Evolutionary conservation across 2,113 vertebrate species (phyloP), one percentile per base, ranked within the genome.

Genomic region (Falco punctatus): DNA sequence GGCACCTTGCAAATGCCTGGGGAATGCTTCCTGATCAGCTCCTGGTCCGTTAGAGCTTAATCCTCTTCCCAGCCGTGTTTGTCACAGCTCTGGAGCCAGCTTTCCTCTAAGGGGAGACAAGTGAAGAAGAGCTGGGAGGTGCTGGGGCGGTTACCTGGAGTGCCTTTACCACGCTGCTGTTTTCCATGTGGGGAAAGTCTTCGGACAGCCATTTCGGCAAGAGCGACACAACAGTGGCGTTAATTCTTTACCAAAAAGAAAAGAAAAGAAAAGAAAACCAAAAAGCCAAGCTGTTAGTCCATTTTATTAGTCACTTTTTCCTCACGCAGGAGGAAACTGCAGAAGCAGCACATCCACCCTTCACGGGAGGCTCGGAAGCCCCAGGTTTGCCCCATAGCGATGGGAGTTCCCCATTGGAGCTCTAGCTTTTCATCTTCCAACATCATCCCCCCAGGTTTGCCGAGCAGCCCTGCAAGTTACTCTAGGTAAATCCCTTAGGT

Each of bases 121-220:
- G 38, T 2, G 44, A 44, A 79, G 81, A 46, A 19, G 28, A 84
- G 6, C 27, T 48, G 35, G 72, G 79, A 21, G 59, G 3, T 1
- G 5, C 6, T 3, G 1, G 3, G 24, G 62, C 5, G 5, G 4
- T 98, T 97, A 98, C 98, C 98, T 98, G 98, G 3, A 98, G 89
- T 7, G 95, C 92, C 82, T 95, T 98, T 10, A 97, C 69, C 67
- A 72, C 96, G 6, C 15, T 67, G 81, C 98, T 98, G 78, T 98
- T 98, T 77, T 97, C 96, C 89, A 98, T 0, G 35, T 55, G 97
- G 86, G 98, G 98, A 19, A 98, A 94, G 22, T 98, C 97, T 72
- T 98, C 98, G 33, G 61, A 27, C 26, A 98, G 87, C 97, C 98
- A 98, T 23, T 81, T 81, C 0, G 98, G 98, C 84, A 97, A 46